These are phyloP conservation scores for Xerus inauris DNA, from an alignment of 2,113 vertebrate genomes.

Conservation along the genomic window DNA sequence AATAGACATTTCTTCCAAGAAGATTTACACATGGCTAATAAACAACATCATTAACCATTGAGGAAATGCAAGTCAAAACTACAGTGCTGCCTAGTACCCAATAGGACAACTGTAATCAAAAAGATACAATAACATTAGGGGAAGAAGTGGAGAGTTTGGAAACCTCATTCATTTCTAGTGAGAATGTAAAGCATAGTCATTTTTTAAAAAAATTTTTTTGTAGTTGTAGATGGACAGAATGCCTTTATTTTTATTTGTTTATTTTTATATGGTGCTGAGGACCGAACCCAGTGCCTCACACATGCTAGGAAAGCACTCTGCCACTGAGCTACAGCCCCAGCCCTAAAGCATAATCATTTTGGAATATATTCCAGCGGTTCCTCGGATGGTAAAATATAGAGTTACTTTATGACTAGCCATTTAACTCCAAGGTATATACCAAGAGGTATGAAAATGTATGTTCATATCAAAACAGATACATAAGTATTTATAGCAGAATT, in stretches of 20 bases:
- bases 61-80: slow-evolving; percentile 11
- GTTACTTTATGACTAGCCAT: background rate
- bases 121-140: background rate
- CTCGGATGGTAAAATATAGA: background rate
- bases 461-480: background rate
- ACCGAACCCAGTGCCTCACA: too few species aligned
- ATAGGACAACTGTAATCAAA: background rate
- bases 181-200: background rate
- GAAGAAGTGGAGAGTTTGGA: background rate
- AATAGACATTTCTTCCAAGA: background rate
- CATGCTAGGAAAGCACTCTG: too few species aligned
- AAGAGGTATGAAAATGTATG: background rate
- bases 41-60: background rate
- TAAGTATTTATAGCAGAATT: background rate
- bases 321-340: too few species aligned
- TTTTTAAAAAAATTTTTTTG: too few species aligned
- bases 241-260: too few species aligned
- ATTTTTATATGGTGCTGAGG: too few species aligned
- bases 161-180: background rate
- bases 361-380: background rate
- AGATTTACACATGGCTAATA: background rate
- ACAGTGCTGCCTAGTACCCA: background rate
- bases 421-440: background rate
- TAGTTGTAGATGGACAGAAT: too few species aligned
- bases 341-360: background rate